Evolutionary conservation across 2,113 vertebrate genomes (phyloP), one percentile per base, ranked within the genome.

Genomic region (Myrmecophaga tridactyla): DNA sequence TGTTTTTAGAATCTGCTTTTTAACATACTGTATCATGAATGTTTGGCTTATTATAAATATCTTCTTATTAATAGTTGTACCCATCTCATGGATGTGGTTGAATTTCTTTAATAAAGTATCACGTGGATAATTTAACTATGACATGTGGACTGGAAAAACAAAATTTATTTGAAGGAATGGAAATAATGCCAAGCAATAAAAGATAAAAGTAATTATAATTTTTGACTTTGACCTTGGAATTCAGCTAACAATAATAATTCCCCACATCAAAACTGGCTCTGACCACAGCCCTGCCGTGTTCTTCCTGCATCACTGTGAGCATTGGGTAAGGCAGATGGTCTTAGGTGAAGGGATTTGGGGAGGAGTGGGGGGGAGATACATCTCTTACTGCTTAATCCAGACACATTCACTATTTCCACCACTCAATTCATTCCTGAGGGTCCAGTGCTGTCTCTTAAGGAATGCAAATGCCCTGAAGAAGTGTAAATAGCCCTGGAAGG

Each of bases 131-230:
- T 92, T 72, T 81, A 65, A 89, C 70, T 65, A 25, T 73, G 67
- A 93, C 14, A 95, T 7, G 36, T 58, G 46, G 9, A 29, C 65
- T 80, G 41, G 36, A 76, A 80, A 86, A 92, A 53, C 14, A 93
- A 86, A 87, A 58, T 73, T 73, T 72, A 82, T 67, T 51, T 63
- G 60, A 69, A 93, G 69, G 51, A 91, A 90, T 77, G 29, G 17
- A 86, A 94, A 86, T 77, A 65, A 86, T 63, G 78, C 83, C 78
- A 89, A 94, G 62, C 36, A 69, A 67, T 73, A 69, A 13, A 41
- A 81, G 62, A 72, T 89, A 89, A 46, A 75, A 60, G 12, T 86
- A 67, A 53, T 91, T 88, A 51, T 39, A 70, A 80, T 27, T 84
- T 89, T 89, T 67, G 29, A 91, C 46, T 62, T 60, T 83, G 60